Percentiles rank a stretch among this genome's conserved stretches.
Evolutionary conservation across 2,888 invertebrate species (phyloP).

Genomic region (Chrysina gloriosa): DNA sequence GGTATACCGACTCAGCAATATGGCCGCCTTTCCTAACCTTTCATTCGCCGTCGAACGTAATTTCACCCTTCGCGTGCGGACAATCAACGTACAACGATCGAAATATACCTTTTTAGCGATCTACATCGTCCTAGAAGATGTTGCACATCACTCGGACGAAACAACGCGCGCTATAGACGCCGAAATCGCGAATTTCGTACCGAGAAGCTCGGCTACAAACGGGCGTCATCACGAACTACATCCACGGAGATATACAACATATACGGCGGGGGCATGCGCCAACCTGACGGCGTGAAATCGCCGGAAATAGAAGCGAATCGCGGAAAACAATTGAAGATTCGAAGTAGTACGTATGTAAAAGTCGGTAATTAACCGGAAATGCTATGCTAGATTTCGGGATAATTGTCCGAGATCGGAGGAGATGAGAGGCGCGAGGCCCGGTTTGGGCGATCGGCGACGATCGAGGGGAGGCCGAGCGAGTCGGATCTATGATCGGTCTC

Average conservation of each 20-base stretch:
- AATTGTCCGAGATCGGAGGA: neutral
- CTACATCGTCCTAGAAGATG: neutral
- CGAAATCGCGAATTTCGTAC: neutral
- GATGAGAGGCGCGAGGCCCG: neutral
- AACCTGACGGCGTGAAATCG: conserved; percentile 4
- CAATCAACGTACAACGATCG: neutral
- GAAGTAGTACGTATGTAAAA: neutral
- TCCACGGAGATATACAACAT: conserved; percentile 23
- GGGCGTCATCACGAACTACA: conserved; percentile 33
- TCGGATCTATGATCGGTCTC: neutral
- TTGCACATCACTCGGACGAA: neutral
- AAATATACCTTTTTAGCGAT: conserved; percentile 1
- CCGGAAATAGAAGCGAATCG: neutral
- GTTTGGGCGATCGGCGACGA: neutral
- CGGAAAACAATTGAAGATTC: neutral
- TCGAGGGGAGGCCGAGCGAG: neutral
- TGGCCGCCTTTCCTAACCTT: conserved; percentile 12
- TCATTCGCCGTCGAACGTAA: neutral
- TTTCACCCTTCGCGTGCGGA: neutral
- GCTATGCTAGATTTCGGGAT: neutral
- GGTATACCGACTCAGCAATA: too few species aligned
- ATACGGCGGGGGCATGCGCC: conserved; percentile 24
- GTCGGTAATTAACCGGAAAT: conserved; percentile 4
- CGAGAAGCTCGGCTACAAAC: conserved; percentile 27
- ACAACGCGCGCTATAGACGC: neutral